Evolutionary conservation across 2,113 vertebrate species (phyloP).

Genomic region (Brachirus orientalis): DNA sequence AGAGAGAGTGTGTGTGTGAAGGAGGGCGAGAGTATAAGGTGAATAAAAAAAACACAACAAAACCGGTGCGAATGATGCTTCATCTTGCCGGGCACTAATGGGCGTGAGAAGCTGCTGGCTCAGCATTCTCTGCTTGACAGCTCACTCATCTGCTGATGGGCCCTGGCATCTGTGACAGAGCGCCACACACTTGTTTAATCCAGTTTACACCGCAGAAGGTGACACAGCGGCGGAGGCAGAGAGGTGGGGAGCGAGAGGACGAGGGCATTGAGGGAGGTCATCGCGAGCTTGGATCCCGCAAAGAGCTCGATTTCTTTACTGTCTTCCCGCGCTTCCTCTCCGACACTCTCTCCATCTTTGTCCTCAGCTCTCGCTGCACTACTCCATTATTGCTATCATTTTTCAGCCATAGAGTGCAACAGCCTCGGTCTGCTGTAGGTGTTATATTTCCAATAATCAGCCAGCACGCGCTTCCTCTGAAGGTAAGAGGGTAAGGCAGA

Average conservation of each 20-base stretch:
- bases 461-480: constrained; percentile 16
- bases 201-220: constrained; percentile 47
- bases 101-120: constrained; percentile 66
- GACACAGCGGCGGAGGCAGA: constrained; percentile 42
- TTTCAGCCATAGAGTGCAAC: constrained; percentile 6
- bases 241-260: constrained; percentile 29
- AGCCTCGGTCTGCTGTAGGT: neutral
- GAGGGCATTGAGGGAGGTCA: constrained; percentile 71
- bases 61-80: constrained; percentile 61
- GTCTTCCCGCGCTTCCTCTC: constrained; percentile 24
- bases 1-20: constrained; percentile 51
- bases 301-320: constrained; percentile 74
- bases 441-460: constrained; percentile 21
- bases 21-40: constrained; percentile 50
- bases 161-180: constrained; percentile 74
- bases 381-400: constrained; percentile 32
- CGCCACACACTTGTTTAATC: constrained; percentile 85
- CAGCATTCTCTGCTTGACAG: constrained; percentile 67
- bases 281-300: constrained; percentile 80
- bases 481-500: constrained; percentile 39
- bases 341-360: constrained; percentile 37
- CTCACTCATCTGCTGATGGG: constrained; percentile 77
- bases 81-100: constrained; percentile 67
- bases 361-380: constrained; percentile 13
- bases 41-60: constrained; percentile 72